Base-by-base conservation (phyloP, 2,888 invertebrate genomes). In the Conchocele bisecta region DNA sequence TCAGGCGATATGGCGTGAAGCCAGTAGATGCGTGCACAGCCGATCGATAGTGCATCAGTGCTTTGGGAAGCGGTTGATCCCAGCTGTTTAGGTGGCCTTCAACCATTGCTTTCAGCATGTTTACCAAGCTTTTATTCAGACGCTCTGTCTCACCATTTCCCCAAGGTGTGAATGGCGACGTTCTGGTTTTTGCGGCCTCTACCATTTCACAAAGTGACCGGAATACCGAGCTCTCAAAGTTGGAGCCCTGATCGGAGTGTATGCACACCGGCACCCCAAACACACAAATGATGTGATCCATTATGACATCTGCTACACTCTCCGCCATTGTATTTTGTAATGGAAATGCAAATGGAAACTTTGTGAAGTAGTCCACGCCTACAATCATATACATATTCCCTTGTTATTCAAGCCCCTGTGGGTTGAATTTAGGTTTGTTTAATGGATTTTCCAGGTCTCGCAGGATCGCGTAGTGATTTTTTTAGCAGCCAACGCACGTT, bases 21-120 rank as follows among this genome's bases (percentile, higher is more conserved):
- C 41, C 26, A 13, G 54, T 54, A 39, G 35, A 54, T 39, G 37
- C 7, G 39, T 54, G 39, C 7, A 37, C 54, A 15, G 54, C 37
- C 28, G 54, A 54, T 54, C 37, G 33, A 17, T 54, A 37, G 26
- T 57, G 42, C 57, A 57, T 57, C 11, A 41, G 54, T n/a, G 37
- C 13, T 54, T 54, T 54, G 11, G n/a, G 51, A 3, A 51, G 26
- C 4, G 33, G 20, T 4, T 24, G 17, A 26, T 57, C 57, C 57
- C 57, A 57, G 7, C 31, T 42, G 15, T 42, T 39, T 11, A 20
- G 42, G n/a, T 56, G 22, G 4, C 41, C 56, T 17, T 56, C 41
- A 1, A 56, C 56, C 26, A 39, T 39, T n/a, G n/a, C n/a, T n/a
- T n/a, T n/a, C n/a, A n/a, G n/a, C n/a, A n/a, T n/a, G n/a, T n/a